Base-by-base conservation (phyloP, 2,113 vertebrate genomes). In the Helogale parvula region DNA sequence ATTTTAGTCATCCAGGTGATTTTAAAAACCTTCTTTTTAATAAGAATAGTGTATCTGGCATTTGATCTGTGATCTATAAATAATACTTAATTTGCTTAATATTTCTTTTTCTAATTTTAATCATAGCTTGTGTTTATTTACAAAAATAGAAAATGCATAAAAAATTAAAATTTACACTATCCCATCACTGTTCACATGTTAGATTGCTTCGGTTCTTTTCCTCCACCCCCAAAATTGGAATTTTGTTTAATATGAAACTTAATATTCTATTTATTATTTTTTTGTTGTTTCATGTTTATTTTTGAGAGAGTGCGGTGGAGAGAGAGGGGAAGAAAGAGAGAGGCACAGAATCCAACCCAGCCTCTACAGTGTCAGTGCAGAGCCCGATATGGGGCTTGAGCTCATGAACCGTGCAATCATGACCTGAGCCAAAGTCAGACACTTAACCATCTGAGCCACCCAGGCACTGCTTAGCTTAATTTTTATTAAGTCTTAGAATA, bases 81-180 rank as follows among this genome's bases (percentile, higher is more conserved):
- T 88, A 91, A 38, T 97, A 33, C 54, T 87, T 85, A 63, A 82
- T 93, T 92, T 90, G 33, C 27, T 41, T 76, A 68, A n/a, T 74
- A 89, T 15, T 52, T 2, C 12, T 93, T 85, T 95, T 93, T 90
- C 60, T 68, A 33, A 82, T 89, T 88, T 95, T 93, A 87, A 50
- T 87, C 77, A 23, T 65, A 41, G 16, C 68, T 31, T 47, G 12
- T 90, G 23, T 72, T 92, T 92, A 84, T 50, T 50, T 31, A 38
- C 25, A 74, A 69, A 66, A 77, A 77, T 79, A 52, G 2, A 60
- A 27, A 54, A 52, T 33, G 76, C 29, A 4, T 68, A 68, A 45
- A 88, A 95, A 82, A 89, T 54, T 54, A 86, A 96, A 94, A 91
- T 47, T 38, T 74, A 68, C 2, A 41, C 7, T 89, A 2, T 95